phyloP scores from a whole-genome alignment of 2,113 vertebrate genomes.

The Bujurquina vittata region DNA sequence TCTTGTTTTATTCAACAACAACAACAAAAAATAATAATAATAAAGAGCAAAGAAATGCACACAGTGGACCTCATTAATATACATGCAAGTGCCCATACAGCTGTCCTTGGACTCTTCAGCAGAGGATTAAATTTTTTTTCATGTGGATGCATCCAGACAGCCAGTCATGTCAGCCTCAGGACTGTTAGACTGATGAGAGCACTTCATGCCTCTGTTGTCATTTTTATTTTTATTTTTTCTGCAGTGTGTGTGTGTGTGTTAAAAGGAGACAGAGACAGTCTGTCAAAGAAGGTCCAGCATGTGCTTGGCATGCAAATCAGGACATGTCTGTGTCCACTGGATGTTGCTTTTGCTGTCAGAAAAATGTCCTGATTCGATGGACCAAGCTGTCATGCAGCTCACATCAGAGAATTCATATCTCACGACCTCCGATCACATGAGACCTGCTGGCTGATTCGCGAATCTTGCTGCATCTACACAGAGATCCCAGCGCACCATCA shows the following conservation, averaged over 20 bases:
- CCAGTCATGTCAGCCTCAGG: conserved; percentile 8
- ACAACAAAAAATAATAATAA: background rate
- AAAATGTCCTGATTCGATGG: conserved; percentile 9
- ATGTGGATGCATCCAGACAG: conserved; percentile 29
- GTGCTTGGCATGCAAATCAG: conserved; percentile 34
- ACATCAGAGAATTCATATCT: conserved; percentile 9
- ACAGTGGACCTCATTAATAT: background rate
- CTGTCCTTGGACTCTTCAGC: background rate
- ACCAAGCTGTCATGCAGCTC: conserved; percentile 16
- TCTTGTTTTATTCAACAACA: background rate
- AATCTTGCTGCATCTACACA: background rate
- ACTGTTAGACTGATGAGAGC: conserved; percentile 5
- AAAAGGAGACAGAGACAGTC: background rate
- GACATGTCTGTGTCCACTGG: conserved; percentile 37
- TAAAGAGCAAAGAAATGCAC: background rate
- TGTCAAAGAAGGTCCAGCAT: conserved; percentile 10
- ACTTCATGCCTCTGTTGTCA: background rate
- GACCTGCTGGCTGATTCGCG: conserved; percentile 6
- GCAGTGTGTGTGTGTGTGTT: background rate
- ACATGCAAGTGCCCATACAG: background rate
- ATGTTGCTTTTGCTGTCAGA: conserved; percentile 25
- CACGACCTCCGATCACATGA: background rate
- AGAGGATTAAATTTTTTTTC: conserved; percentile 5
- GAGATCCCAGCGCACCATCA: background rate
- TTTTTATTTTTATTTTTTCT: background rate